A percentile compares a stretch with the other conserved stretches of the same genome.
Conservation (phyloP, 1,140 invertebrate genomes). For the Drosophila ercepeae region DNA sequence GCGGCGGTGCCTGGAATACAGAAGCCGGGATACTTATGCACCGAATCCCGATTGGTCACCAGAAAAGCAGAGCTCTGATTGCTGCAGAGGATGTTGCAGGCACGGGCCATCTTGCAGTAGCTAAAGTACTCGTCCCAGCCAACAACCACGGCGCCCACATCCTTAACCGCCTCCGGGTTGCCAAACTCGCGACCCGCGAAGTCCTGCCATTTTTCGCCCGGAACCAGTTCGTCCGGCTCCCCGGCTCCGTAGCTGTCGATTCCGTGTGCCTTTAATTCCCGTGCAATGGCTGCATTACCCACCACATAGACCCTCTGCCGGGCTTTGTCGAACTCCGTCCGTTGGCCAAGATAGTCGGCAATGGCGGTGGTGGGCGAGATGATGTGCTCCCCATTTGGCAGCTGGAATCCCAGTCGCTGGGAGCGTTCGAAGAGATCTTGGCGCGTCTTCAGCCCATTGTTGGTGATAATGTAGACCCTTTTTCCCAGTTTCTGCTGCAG, state of each 20-base stretch:
- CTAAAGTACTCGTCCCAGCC: slow-evolving; percentile 97
- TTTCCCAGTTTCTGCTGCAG: slow-evolving; percentile 90
- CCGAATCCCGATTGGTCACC: slow-evolving; percentile 96
- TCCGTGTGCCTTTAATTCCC: slow-evolving; percentile 91
- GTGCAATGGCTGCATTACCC: slow-evolving; percentile 90
- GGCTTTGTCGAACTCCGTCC: slow-evolving; percentile 86
- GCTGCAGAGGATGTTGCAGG: slow-evolving; percentile 90
- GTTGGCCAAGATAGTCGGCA: slow-evolving; percentile 91
- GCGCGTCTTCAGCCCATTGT: slow-evolving; percentile 96
- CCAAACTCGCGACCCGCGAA: slow-evolving; percentile 75
- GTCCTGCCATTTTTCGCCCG: slow-evolving; percentile 51
- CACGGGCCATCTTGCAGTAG: slow-evolving; percentile 95
- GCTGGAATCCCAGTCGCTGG: slow-evolving; percentile 89
- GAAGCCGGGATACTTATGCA: slow-evolving; percentile 68
- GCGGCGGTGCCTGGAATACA: slow-evolving; percentile 90
- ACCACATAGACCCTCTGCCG: slow-evolving; percentile 93
- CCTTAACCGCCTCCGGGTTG: slow-evolving; percentile 84
- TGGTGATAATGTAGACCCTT: slow-evolving; percentile 95
- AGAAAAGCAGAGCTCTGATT: slow-evolving; percentile 89
- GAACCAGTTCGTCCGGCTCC: slow-evolving; percentile 23
- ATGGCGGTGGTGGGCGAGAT: slow-evolving; percentile 93
- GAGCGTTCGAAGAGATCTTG: slow-evolving; percentile 92
- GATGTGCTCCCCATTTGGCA: slow-evolving; percentile 90
- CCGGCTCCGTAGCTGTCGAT: slow-evolving; percentile 91
- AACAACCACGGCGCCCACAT: slow-evolving; percentile 95